phyloP scores from a whole-genome alignment of 2,113 vertebrate species.

The Psophia crepitans region DNA sequence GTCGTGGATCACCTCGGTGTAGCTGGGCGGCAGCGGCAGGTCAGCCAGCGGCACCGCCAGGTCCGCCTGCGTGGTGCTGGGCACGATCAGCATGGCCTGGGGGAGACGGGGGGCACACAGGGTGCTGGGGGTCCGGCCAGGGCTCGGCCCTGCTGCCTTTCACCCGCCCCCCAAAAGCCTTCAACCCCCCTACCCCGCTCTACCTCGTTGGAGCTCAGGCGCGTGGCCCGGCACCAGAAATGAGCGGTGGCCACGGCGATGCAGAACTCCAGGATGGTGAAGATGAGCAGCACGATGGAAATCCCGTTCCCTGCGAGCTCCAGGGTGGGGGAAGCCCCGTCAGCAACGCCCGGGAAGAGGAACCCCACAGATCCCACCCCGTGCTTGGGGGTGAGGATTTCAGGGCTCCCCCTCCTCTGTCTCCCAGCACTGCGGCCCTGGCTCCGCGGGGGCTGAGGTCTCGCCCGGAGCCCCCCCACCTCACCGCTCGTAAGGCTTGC shows the following conservation, averaged over 20 bases:
- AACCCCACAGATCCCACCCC: neutral
- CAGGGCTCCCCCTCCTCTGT: neutral
- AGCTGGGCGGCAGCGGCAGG: constrained; percentile 39
- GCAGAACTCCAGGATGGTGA: constrained; percentile 63
- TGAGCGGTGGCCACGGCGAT: neutral
- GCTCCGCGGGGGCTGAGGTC: rapidly evolving
- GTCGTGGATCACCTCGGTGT: constrained; percentile 3
- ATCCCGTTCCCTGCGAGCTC: constrained; percentile 53
- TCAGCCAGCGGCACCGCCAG: neutral
- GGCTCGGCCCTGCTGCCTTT: rapidly evolving
- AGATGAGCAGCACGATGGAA: constrained; percentile 59
- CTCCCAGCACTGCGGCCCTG: neutral
- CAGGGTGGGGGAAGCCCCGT: neutral
- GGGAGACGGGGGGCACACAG: neutral
- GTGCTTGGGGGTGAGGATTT: rapidly evolving
- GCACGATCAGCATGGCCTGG: constrained; percentile 53
- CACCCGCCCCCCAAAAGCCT: too few relatives aligned
- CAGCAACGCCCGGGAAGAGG: neutral
- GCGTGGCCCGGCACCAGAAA: constrained; percentile 50
- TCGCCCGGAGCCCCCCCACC: neutral
- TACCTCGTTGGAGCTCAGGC: constrained; percentile 43
- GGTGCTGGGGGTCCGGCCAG: neutral
- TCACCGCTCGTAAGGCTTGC: rapidly evolving
- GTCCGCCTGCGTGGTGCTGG: neutral
- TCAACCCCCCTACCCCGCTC: neutral